These are phyloP conservation scores for Myiozetetes cayanensis DNA, from an alignment of 2,113 vertebrate genomes.

Conservation along the genomic window DNA sequence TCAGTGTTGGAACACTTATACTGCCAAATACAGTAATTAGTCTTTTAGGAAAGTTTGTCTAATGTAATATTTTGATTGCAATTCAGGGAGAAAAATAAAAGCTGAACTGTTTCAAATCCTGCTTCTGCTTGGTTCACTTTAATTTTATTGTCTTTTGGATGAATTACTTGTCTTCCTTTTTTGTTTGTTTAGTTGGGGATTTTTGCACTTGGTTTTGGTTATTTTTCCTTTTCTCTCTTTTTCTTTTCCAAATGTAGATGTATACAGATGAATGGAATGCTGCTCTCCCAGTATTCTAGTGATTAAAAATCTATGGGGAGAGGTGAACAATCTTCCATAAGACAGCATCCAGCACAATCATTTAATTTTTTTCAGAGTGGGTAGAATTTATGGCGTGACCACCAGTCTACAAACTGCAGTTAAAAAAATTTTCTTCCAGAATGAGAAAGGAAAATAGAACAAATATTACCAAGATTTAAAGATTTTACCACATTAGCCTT, in stretches of 20 bases:
- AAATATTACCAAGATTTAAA: background rate
- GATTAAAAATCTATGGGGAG: background rate
- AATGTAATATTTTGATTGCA: background rate
- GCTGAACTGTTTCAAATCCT: background rate
- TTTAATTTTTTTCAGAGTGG: background rate
- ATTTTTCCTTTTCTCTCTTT: background rate
- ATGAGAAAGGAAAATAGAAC: background rate
- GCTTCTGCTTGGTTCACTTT: background rate
- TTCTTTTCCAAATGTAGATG: too few species aligned
- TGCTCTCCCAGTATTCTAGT: background rate
- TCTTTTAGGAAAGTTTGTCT: background rate
- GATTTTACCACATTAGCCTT: background rate
- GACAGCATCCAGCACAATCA: rapidly evolving
- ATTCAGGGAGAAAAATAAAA: background rate
- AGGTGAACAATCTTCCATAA: background rate
- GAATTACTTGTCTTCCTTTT: background rate
- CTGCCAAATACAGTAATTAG: background rate
- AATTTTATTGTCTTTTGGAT: background rate
- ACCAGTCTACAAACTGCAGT: background rate
- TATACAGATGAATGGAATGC: rapidly evolving
- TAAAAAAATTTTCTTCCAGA: background rate
- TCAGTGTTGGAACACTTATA: background rate
- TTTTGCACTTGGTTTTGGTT: background rate
- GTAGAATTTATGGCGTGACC: background rate
- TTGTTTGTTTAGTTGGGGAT: background rate